Base-by-base conservation (phyloP, 2,113 vertebrate genomes). In the Erythrocebus patas region DNA sequence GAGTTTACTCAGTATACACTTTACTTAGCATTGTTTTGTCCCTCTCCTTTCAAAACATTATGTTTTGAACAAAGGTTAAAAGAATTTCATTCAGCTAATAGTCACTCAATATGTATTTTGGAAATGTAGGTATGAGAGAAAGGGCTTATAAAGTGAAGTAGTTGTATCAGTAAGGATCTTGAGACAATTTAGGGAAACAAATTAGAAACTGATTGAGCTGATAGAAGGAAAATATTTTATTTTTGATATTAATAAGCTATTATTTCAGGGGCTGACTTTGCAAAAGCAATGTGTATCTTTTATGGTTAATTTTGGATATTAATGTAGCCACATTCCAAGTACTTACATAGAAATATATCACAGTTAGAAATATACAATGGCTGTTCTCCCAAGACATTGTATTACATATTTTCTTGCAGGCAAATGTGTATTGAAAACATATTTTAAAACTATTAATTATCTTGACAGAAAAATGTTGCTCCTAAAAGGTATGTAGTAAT, bases 371-470 rank as follows among this genome's bases (percentile, higher is more conserved):
- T 66, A 17, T 1, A 55, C 18, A 81, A 59, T 72, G 40, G n/a
- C 11, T 57, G 18, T 78, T 78, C 89, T 11, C 30, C 43, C 12
- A 43, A 75, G 61, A 35, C 2, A 43, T 40, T 85, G 10, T 30
- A 43, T 61, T 82, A 35, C 52, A 16, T 22, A 93, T 20, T 64
- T 83, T 92, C 68, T 89, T 66, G 81, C 68, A 88, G 61, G 32
- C 27, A 97, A 73, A 22, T 97, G 80, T 22, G 16, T 87, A 27
- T 13, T 66, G 72, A 10, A 38, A 83, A 86, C 12, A 52, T 1
- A 11, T 50, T 90, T 91, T 90, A 92, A 95, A 89, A 91, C 30
- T 40, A 97, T 72, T 64, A 66, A 22, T 88, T 97, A 83, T 94
- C 20, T 73, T 83, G 52, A 88, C 8, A 97, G 85, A 96, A 57